Conservation (phyloP, 2,888 invertebrate species). For the Thecocarcelia acutangulata region DNA sequence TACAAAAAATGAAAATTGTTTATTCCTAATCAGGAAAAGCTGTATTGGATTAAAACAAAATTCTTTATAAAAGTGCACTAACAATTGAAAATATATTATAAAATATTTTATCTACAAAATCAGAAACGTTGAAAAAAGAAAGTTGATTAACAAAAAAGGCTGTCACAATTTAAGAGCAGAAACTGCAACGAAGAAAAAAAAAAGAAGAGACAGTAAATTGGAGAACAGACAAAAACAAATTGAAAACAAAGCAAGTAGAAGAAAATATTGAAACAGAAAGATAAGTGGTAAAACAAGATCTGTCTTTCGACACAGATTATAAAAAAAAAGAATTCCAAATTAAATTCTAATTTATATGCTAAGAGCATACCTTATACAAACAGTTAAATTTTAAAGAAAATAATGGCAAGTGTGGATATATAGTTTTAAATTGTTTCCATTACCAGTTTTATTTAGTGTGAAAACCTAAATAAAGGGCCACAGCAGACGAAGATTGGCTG, state of each 20-base stretch:
- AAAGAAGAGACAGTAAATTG: constrained; percentile 17
- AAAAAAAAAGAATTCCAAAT: constrained; percentile 61
- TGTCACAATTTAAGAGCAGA: constrained; percentile 56
- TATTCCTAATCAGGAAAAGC: constrained; percentile 12
- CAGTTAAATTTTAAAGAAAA: constrained; percentile 28
- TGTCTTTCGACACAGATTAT: constrained; percentile 66
- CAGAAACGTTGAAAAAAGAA: constrained; percentile 65
- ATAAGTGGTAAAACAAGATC: constrained; percentile 68
- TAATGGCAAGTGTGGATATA: constrained; percentile 13
- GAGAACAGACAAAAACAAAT: constrained; percentile 51
- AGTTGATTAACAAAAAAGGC: constrained; percentile 58
- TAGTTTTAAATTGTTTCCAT: constrained; percentile 12
- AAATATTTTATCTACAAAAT: constrained; percentile 56
- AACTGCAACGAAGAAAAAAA: constrained; percentile 24
- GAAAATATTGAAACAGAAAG: constrained; percentile 64
- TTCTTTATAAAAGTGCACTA: constrained; percentile 20
- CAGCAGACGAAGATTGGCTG: constrained; percentile 49
- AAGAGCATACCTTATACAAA: constrained; percentile 34
- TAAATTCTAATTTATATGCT: constrained; percentile 63
- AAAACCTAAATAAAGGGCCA: constrained; percentile 49
- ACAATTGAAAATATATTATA: constrained; percentile 21
- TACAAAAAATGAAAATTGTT: constrained; percentile 29
- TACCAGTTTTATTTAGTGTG: not conserved
- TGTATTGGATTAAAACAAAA: not conserved
- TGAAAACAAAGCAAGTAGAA: constrained; percentile 65